Base-by-base conservation (phyloP, 2,888 invertebrate species). In the Cyclophora albipunctata region DNA sequence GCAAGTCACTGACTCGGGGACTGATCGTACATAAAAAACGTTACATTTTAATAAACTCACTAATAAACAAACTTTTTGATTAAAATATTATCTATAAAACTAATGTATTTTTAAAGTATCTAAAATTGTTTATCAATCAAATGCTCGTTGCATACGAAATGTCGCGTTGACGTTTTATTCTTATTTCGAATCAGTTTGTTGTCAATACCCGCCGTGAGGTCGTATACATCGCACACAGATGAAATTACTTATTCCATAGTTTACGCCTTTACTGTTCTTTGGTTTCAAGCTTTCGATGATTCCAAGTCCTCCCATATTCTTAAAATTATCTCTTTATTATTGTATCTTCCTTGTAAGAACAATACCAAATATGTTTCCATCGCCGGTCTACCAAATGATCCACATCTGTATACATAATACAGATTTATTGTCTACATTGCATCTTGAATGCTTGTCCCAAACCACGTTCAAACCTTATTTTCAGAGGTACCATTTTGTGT, bases 31-130 rank as follows among this genome's bases (percentile, higher is more conserved):
- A 57, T 63, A 64, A 62, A 37, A 68, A 60, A 60, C 55, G 46
- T 77, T 73, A 77, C 74, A 78, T 77, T 71, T 73, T 75, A 72
- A 71, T 20, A 66, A 67, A 54, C 47, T 59, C 54, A 59, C 62
- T 64, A 62, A 62, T 58, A 62, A 62, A 62, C 54, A 60, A 54
- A 48, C 46, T 50, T 62, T 20, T 57, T 55, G 47, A 50, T 56
- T 53, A 56, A 59, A 61, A 64, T 63, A 55, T 46, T 51, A 52
- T 54, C 58, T 64, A 66, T 57, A 69, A 66, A 66, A 65, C 58
- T 55, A 63, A 63, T 62, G 42, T 41, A 44, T 50, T 55, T 20
- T 60, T 62, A 64, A 64, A 64, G 54, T 60, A 53, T 49, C 45
- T 63, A 63, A 62, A 63, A 57, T 52, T 64, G 55, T 62, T 62